Base-by-base conservation (phyloP, 2,797 vertebrate genomes). In the Danio jaintianensis region DNA sequence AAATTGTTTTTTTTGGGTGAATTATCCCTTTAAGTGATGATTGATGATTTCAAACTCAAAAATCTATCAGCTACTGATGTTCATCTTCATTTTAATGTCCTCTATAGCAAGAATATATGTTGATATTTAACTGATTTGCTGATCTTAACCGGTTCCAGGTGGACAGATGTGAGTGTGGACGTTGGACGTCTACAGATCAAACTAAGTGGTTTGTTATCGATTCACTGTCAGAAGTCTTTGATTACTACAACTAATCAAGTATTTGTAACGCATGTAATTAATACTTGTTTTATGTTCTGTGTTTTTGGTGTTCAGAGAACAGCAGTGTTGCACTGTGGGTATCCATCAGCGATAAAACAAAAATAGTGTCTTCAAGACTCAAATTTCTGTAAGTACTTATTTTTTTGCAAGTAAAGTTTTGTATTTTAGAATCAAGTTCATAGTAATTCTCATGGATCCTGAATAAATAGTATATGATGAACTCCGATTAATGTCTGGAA, bases 341-440 rank as follows among this genome's bases (percentile, higher is more conserved):
- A 15, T 13, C 58, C 56, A 62, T 50, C 72, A 62, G 45, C 18
- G 45, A 36, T 75, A 62, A 62, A 42, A 29, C 18, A 45, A 61
- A 45, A 29, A 4, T 2, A 48, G 9, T 20, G 20, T 12, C 53
- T 40, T 61, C 64, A 59, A 5, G n/a, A 11, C 20, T 59, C 53
- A 58, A 5, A 12, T 72, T 69, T 61, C 43, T 50, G 76, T 78
- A 70, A 78, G 76, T 78, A 78, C 55, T 12, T 20, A 5, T 18
- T 53, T 20, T 13, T 67, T 22, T 59, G 55, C 0, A 36, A 9
- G 20, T n/a, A n/a, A 48, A 50, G 16, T 45, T 61, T 55, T 15
- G 7, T 43, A 47, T 0, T 43, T n/a, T 6, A 52, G 47, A 53
- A 75, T 11, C 13, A 20, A 47, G 13, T 52, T 63, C 11, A 75